These are phyloP conservation scores for Microchirus variegatus DNA, from an alignment of 2,797 vertebrate genomes.

Conservation along the genomic window DNA sequence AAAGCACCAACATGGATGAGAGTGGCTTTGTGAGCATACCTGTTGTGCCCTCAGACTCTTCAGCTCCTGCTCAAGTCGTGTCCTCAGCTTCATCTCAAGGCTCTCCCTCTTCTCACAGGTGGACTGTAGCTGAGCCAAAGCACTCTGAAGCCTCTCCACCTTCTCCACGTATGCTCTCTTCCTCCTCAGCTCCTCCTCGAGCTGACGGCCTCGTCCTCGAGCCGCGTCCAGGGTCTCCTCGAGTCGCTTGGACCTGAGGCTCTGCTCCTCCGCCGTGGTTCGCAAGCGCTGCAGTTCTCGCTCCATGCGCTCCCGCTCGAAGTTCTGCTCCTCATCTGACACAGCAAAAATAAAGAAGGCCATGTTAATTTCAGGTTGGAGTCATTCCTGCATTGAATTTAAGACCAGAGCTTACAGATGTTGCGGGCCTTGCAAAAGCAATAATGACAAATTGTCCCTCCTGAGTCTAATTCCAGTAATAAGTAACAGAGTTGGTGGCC, in stretches of 20 bases:
- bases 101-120: slow-evolving; percentile 96
- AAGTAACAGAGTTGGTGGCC: slow-evolving; percentile 57
- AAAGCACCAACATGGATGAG: too few relatives aligned
- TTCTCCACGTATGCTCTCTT: slow-evolving; percentile 95
- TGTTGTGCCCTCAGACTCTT: slow-evolving; percentile 93
- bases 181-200: slow-evolving; percentile 90
- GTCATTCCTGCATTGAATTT: neutral
- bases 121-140: slow-evolving; percentile 92
- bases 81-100: slow-evolving; percentile 92
- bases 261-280: slow-evolving; percentile 86
- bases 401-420: too few relatives aligned
- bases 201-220: slow-evolving; percentile 85
- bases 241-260: slow-evolving; percentile 80
- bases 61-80: slow-evolving; percentile 94
- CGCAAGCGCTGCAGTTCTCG: slow-evolving; percentile 86
- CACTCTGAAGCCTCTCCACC: slow-evolving; percentile 94
- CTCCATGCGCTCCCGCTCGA: slow-evolving; percentile 86
- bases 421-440: too few relatives aligned
- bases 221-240: slow-evolving; percentile 89
- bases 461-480: slow-evolving; percentile 40
- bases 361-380: slow-evolving; percentile 2
- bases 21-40: slow-evolving; percentile 70
- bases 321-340: slow-evolving; percentile 75
- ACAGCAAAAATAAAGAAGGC: neutral
- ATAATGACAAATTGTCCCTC: slow-evolving; percentile 14